Conservation (phyloP, 2,888 invertebrate genomes). For the Phrixothrix hirtus region DNA sequence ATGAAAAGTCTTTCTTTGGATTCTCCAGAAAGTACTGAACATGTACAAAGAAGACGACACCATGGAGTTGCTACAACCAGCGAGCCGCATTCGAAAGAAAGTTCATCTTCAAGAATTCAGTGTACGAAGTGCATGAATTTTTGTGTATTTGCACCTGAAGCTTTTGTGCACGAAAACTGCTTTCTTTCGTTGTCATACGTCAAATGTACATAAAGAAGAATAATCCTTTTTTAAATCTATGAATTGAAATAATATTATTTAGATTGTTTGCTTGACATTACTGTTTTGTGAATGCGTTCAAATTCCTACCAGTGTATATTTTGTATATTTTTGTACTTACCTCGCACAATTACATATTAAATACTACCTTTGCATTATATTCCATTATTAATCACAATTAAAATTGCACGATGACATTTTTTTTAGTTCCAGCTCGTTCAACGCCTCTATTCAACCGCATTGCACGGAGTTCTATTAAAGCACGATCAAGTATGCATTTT, state of each 20-base stretch:
- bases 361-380: background rate
- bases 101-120: constrained; percentile 64
- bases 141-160: constrained; percentile 26
- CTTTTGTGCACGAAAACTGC: constrained; percentile 25
- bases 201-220: no score
- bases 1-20: constrained; percentile 98
- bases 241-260: constrained; percentile 2
- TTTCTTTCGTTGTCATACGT: constrained; percentile 9
- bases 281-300: constrained; percentile 8
- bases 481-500: constrained; percentile 54
- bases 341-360: background rate
- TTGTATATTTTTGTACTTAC: no score
- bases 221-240: constrained; percentile 7
- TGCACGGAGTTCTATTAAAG: constrained; percentile 49
- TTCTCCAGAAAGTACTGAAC: constrained; percentile 91
- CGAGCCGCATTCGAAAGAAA: constrained; percentile 59
- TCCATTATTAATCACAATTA: background rate
- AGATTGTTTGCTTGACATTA: background rate
- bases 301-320: no score
- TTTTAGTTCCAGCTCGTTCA: constrained; percentile 46
- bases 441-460: constrained; percentile 47
- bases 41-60: constrained; percentile 73
- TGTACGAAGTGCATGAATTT: constrained; percentile 56
- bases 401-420: constrained; percentile 16
- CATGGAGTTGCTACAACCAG: constrained; percentile 51